Base-by-base conservation (phyloP, 2,888 invertebrate genomes). In the Disparrhopalites patrizii region DNA sequence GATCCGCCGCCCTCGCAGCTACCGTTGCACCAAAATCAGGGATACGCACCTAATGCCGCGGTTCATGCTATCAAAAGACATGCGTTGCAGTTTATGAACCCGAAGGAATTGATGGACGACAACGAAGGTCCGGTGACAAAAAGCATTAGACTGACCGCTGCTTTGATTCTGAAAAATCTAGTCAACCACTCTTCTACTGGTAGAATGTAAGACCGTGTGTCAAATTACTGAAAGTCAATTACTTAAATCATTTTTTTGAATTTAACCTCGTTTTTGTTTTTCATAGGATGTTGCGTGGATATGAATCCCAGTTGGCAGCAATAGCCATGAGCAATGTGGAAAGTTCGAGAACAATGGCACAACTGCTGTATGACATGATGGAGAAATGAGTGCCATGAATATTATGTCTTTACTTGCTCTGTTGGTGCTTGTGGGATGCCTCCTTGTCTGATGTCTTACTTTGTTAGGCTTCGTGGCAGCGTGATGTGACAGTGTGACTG, bases 121-220 rank as follows among this genome's bases (percentile, higher is more conserved):
- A 93, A 95, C 79, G 98, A 99, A 83, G 98, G 98, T 51, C 98
- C 98, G 52, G 96, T 99, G 52, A 98, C 99, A 61, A 98, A 98
- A 83, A 98, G 98, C 81, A 96, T 99, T 80, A 87, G 99, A 72
- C 83, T 99, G 77, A 98, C 99, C 56, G 92, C 97, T 71, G 93
- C 97, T 72, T 85, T 99, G 62, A 97, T 98, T 79, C 85, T 99
- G 78, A 87, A 98, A 79, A 99, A 99, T 85, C 87, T 99, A 79
- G 96, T 96, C 74, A 91, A 93, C 79, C 94, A 95, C 81, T 97
- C 97, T 62, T 86, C 88, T 74, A 87, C 87, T 75, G 93, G 96
- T 77, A 87, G 94, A 84, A 89, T 93, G 95, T 95, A 81, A 80
- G 81, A 50, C 2, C 38, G 28, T 23, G 3, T 3, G 2, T 23